phyloP scores from a whole-genome alignment of 2,888 invertebrate species.

The Leistus spinibarbis region DNA sequence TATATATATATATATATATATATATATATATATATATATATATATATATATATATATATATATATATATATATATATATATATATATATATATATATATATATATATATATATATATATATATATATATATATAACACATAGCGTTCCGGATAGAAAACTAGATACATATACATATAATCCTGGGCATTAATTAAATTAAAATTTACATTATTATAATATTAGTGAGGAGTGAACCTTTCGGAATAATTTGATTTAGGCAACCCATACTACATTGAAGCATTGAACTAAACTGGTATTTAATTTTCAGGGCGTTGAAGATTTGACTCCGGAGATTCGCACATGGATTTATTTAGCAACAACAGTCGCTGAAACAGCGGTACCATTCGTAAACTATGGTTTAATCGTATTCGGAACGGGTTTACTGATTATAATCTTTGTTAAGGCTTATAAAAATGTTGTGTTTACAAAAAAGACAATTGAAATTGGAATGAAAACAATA shows the following conservation, averaged over 20 bases:
- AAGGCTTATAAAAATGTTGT: conserved; percentile 77
- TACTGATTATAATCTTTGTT: conserved; percentile 70
- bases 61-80: background rate
- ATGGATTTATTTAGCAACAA: conserved; percentile 81
- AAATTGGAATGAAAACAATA: conserved; percentile 75
- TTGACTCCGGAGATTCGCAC: conserved; percentile 78
- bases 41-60: too few relatives aligned
- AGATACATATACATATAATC: too few relatives aligned
- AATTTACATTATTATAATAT: too few relatives aligned
- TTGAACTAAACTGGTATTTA: background rate
- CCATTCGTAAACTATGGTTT: conserved; percentile 75
- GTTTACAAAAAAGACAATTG: conserved; percentile 75
- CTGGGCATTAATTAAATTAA: too few relatives aligned
- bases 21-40: too few relatives aligned
- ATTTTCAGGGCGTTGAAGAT: conserved; percentile 74
- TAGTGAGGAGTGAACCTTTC: background rate
- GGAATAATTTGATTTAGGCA: background rate
- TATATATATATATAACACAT: too few relatives aligned
- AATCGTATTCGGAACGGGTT: conserved; percentile 70
- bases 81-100: background rate
- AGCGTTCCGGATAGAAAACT: too few relatives aligned
- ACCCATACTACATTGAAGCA: background rate
- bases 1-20: too few relatives aligned
- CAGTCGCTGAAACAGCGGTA: conserved; percentile 73
- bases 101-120: too few relatives aligned